A percentile compares a stretch with the other conserved stretches of the same genome.
Conservation (phyloP, 2,888 invertebrate species). For the Xestia c-nigrum region DNA sequence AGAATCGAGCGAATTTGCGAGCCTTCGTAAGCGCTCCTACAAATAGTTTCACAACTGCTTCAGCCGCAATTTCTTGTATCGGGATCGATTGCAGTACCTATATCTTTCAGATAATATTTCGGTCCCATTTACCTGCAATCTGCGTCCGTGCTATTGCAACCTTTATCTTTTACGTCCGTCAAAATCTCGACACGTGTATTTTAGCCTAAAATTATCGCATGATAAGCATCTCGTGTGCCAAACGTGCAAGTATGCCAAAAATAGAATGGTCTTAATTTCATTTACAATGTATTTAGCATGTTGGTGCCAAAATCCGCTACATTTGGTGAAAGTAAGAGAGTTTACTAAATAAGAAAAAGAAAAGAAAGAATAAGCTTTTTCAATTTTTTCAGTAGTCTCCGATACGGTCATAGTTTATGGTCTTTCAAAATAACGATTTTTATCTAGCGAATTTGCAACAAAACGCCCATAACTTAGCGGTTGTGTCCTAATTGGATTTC, state of each 20-base stretch:
- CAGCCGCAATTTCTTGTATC: not conserved
- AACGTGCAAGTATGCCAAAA: slow-evolving; percentile 32
- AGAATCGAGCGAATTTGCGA: not conserved
- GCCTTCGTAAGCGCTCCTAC: not conserved
- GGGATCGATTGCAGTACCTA: not conserved
- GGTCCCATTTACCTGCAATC: not conserved
- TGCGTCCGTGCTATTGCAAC: not conserved
- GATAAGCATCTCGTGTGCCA: slow-evolving; percentile 36
- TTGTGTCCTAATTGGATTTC: not conserved
- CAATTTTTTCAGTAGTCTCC: not conserved
- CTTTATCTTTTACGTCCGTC: not conserved
- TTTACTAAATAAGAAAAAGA: not conserved
- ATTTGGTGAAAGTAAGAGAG: slow-evolving; percentile 10
- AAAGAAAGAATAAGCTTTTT: no score
- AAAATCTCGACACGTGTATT: slow-evolving; percentile 46
- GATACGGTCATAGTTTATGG: not conserved
- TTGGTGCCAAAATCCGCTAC: slow-evolving; percentile 37
- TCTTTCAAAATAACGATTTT: not conserved
- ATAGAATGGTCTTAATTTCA: slow-evolving; percentile 34
- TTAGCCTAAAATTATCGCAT: slow-evolving; percentile 37
- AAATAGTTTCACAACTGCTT: not conserved
- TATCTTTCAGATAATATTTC: not conserved
- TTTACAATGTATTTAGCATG: slow-evolving; percentile 45
- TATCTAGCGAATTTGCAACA: not conserved
- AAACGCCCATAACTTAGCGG: not conserved